phyloP scores from a whole-genome alignment of 2,113 vertebrate species.

The Dolichotis patagonum region DNA sequence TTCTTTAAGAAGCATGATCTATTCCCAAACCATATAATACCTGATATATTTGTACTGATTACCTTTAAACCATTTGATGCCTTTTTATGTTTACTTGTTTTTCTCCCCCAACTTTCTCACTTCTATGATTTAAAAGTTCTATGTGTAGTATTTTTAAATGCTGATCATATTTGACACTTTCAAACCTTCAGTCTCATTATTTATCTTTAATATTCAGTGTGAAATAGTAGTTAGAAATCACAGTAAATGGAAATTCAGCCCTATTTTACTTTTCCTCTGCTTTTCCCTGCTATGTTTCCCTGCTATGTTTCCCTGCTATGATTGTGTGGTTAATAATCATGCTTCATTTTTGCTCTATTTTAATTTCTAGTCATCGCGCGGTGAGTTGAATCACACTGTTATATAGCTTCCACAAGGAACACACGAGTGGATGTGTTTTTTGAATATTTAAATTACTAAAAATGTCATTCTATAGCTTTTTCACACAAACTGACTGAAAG shows the following conservation, averaged over 20 bases:
- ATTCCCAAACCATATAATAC: not conserved
- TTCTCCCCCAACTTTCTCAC: not conserved
- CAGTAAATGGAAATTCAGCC: not conserved
- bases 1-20: not conserved
- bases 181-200: not conserved
- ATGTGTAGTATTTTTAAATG: not conserved
- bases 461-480: slow-evolving; percentile 1
- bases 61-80: not conserved
- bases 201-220: not conserved
- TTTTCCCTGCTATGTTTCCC: not conserved
- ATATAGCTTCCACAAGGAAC: not conserved
- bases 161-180: not conserved
- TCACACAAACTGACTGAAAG: not conserved
- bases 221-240: not conserved
- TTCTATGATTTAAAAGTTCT: not conserved
- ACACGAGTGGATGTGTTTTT: not conserved
- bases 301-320: no score
- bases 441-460: not conserved
- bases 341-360: not conserved
- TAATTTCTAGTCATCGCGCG: not conserved
- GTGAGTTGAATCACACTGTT: not conserved
- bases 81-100: not conserved
- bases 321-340: not conserved
- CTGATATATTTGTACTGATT: not conserved
- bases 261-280: not conserved